Conservation (phyloP, 2,113 vertebrate genomes). For the Phaethon lepturus region DNA sequence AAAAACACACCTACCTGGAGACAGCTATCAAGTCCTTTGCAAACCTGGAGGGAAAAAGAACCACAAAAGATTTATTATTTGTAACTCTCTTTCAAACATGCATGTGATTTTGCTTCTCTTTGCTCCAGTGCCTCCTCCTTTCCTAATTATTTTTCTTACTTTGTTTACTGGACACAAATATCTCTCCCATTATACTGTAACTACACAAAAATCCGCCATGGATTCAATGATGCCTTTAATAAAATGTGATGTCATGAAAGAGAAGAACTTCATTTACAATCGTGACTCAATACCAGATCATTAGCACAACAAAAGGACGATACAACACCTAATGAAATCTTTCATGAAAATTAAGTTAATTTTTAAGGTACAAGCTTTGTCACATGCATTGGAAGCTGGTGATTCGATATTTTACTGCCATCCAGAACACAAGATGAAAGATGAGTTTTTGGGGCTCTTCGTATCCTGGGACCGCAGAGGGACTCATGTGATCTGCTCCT, state of each 20-base stretch:
- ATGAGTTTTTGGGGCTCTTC: neutral
- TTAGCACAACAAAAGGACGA: neutral
- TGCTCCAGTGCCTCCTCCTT: neutral
- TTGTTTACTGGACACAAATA: constrained; percentile 1
- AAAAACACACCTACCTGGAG: neutral
- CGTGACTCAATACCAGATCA: neutral
- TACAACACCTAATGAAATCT: neutral
- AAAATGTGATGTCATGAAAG: neutral
- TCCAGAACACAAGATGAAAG: neutral
- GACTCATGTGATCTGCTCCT: fast-evolving
- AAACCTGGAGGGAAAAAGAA: neutral
- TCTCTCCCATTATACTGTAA: neutral
- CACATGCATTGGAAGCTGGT: neutral
- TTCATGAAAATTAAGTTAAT: neutral
- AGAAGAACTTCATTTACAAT: neutral
- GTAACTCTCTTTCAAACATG: neutral
- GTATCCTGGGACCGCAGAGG: neutral
- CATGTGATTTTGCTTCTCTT: neutral
- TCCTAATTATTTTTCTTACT: neutral
- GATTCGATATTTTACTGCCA: neutral
- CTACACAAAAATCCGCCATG: neutral
- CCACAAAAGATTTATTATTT: neutral
- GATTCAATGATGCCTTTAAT: neutral
- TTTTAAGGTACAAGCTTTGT: neutral
- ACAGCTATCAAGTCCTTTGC: neutral